Percentiles rank a stretch among this genome's conserved stretches.
These are phyloP conservation scores for Drosophila neotestacea DNA, from an alignment of 2,888 invertebrate genomes.

Conservation along the genomic window DNA sequence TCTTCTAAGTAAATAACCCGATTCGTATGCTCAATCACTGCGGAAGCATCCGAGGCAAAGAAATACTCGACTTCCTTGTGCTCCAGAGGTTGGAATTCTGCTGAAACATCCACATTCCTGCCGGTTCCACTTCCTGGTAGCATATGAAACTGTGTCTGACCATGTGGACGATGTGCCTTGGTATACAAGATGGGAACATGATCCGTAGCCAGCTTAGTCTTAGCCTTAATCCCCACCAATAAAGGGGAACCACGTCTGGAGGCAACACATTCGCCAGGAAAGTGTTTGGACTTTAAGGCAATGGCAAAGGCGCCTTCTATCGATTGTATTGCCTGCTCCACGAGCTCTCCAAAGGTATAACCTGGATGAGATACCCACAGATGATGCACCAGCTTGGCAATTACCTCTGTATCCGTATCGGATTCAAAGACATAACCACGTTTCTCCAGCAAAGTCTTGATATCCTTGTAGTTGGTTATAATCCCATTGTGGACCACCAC, in stretches of 20 bases:
- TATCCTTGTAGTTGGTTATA: constrained; percentile 97
- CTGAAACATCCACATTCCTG: constrained; percentile 89
- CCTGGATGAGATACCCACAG: constrained; percentile 94
- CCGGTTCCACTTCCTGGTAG: constrained; percentile 38
- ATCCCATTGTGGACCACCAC: constrained; percentile 98
- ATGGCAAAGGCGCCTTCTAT: constrained; percentile 99
- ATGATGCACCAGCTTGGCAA: constrained; percentile 97
- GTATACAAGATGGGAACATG: constrained; percentile 98
- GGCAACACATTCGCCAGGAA: constrained; percentile 98
- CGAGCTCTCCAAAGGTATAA: constrained; percentile 96
- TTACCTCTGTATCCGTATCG: constrained; percentile 99
- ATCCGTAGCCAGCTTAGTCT: constrained; percentile 96
- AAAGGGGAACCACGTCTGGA: constrained; percentile 97
- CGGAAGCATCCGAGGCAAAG: constrained; percentile 99
- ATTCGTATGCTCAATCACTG: constrained; percentile 99
- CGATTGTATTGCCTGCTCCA: constrained; percentile 98
- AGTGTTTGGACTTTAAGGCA: constrained; percentile 97
- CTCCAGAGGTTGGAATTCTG: constrained; percentile 96
- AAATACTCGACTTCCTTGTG: constrained; percentile 98
- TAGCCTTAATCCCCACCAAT: constrained; percentile 98
- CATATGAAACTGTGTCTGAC: constrained; percentile 88
- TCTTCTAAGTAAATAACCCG: constrained; percentile 98
- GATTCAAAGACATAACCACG: constrained; percentile 97
- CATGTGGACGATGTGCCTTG: constrained; percentile 88
- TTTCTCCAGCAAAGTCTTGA: constrained; percentile 95